phyloP scores from a whole-genome alignment of 2,797 vertebrate species.

The Siniperca undulata region DNA sequence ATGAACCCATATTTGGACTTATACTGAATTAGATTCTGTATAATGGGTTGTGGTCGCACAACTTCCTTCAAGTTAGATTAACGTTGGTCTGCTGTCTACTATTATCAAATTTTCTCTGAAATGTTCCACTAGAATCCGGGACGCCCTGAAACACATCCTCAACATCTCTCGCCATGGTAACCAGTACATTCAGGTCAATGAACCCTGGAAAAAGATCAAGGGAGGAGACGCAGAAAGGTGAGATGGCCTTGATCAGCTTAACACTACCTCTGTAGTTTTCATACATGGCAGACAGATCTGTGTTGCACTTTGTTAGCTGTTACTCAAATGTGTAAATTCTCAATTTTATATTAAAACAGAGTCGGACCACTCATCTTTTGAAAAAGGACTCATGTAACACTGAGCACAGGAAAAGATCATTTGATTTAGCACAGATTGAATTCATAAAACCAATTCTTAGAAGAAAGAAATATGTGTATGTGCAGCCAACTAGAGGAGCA shows the following conservation, averaged over 20 bases:
- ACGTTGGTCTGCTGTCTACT: not conserved
- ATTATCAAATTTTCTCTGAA: conserved; percentile 4
- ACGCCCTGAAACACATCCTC: conserved; percentile 93
- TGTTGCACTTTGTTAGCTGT: not conserved
- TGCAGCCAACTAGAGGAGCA: not conserved
- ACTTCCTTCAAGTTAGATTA: not conserved
- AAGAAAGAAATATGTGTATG: not conserved
- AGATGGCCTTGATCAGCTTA: conserved; percentile 26
- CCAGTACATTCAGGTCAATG: conserved; percentile 97
- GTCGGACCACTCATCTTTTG: not conserved
- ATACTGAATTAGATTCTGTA: not conserved
- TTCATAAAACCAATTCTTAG: not conserved
- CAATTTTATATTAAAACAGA: conserved; percentile 2
- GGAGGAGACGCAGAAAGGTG: conserved; percentile 89
- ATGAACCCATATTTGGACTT: not conserved
- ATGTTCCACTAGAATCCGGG: conserved; percentile 89
- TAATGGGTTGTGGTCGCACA: not conserved
- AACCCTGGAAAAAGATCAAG: conserved; percentile 97
- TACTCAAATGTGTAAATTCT: not conserved
- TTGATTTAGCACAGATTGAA: not conserved
- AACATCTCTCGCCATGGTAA: conserved; percentile 96
- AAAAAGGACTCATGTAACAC: not conserved
- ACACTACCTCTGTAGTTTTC: not conserved
- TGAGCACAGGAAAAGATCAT: not conserved
- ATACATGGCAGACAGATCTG: not conserved